phyloP scores from a whole-genome alignment of 2,797 vertebrate species.

The Thripadectes ignobilis region DNA sequence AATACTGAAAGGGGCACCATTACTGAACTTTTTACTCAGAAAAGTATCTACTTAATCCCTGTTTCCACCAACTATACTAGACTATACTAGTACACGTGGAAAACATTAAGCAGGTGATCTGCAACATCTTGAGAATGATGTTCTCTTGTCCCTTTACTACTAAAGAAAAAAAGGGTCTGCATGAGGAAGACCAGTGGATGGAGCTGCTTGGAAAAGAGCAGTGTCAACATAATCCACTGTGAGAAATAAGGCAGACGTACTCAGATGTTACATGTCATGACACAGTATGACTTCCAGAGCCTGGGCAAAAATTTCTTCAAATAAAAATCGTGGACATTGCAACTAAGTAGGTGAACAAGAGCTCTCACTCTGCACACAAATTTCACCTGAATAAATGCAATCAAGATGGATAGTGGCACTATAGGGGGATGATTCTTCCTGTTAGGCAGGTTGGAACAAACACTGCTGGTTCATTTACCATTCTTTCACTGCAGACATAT shows the following conservation, averaged over 20 bases:
- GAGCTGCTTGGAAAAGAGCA: neutral
- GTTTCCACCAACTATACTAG: neutral
- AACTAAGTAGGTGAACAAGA: neutral
- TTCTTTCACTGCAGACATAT: neutral
- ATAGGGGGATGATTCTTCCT: neutral
- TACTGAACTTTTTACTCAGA: neutral
- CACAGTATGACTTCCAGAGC: neutral
- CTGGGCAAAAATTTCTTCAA: neutral
- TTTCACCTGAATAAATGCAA: neutral
- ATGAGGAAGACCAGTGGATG: neutral
- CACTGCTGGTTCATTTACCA: neutral
- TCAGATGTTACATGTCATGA: neutral
- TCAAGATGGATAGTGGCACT: neutral
- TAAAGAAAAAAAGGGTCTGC: neutral
- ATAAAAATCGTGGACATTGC: neutral
- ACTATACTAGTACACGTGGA: neutral
- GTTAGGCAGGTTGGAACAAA: neutral
- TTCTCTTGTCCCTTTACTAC: neutral
- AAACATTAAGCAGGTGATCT: neutral
- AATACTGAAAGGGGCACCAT: neutral
- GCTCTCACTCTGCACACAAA: neutral
- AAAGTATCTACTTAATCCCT: neutral
- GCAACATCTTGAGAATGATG: neutral
- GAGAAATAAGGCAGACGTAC: neutral
- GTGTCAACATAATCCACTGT: neutral